Conservation (phyloP, 53 echinoderm and acorn worm species). For the Zoroaster sp. region DNA sequence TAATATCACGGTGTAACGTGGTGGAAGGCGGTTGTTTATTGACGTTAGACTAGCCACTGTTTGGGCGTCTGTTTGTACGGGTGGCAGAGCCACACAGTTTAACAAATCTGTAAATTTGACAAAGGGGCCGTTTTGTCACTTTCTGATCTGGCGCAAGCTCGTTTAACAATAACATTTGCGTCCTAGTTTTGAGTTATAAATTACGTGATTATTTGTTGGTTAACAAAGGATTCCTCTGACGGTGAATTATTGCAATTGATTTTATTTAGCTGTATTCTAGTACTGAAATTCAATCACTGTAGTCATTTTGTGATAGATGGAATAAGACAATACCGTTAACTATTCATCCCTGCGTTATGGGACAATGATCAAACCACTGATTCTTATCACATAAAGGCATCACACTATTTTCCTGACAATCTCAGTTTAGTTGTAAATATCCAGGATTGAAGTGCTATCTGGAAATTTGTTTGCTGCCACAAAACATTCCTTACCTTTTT, state of each 20-base stretch:
- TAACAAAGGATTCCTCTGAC: neutral
- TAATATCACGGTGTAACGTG: slow-evolving; percentile 48
- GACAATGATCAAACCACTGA: no score
- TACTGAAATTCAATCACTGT: neutral
- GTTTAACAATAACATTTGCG: slow-evolving; percentile 53
- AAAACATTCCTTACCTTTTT: no score
- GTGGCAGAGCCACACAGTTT: slow-evolving; percentile 25
- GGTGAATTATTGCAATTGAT: neutral
- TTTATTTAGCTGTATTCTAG: neutral
- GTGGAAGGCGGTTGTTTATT: slow-evolving; percentile 54
- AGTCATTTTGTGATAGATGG: neutral
- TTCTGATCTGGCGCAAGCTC: neutral
- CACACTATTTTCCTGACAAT: no score
- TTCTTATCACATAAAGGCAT: no score
- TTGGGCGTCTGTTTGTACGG: neutral
- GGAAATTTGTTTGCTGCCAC: no score
- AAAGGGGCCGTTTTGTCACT: slow-evolving; percentile 26
- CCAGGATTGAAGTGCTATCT: no score
- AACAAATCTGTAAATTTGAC: slow-evolving; percentile 39
- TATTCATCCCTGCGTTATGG: no score
- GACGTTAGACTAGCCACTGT: slow-evolving; percentile 12
- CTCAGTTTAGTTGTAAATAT: no score
- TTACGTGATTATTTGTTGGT: neutral
- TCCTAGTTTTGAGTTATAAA: slow-evolving; percentile 2
- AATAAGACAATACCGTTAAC: no score